Conservation (phyloP, 2,113 vertebrate genomes). For the Hemichromis elongatus region DNA sequence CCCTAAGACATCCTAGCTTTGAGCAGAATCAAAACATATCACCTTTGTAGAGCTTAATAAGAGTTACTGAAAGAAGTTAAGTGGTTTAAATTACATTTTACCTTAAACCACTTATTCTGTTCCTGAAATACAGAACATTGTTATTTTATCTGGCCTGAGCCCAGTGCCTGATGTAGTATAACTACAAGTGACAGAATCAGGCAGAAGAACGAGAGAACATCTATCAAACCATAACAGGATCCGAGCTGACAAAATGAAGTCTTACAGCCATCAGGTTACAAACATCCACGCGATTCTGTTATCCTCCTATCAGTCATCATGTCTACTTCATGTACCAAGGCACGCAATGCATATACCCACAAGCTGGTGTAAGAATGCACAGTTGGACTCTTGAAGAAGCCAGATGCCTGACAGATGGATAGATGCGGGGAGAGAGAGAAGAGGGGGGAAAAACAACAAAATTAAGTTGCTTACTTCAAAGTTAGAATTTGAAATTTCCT, state of each 20-base stretch:
- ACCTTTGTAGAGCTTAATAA: not conserved
- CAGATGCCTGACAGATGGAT: constrained; percentile 45
- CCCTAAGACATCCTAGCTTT: not conserved
- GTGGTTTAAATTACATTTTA: not conserved
- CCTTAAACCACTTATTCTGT: not conserved
- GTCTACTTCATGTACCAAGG: not conserved
- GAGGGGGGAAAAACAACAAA: not conserved
- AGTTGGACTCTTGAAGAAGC: constrained; percentile 13
- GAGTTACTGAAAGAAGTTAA: not conserved
- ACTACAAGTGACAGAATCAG: constrained; percentile 12
- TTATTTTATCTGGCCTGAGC: not conserved
- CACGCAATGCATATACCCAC: not conserved
- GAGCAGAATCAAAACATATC: not conserved
- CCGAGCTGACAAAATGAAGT: constrained; percentile 4
- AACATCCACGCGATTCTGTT: not conserved
- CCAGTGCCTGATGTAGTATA: not conserved
- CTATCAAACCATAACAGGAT: constrained; percentile 30
- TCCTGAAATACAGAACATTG: not conserved
- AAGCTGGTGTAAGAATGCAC: not conserved
- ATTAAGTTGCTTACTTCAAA: constrained; percentile 16
- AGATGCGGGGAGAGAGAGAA: not conserved
- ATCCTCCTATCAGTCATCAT: constrained; percentile 14
- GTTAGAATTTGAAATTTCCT: constrained; percentile 2
- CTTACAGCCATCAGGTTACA: not conserved
- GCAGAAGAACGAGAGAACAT: not conserved